Base-by-base conservation (phyloP, 2,113 vertebrate species). In the Entomyzon cyanotis region DNA sequence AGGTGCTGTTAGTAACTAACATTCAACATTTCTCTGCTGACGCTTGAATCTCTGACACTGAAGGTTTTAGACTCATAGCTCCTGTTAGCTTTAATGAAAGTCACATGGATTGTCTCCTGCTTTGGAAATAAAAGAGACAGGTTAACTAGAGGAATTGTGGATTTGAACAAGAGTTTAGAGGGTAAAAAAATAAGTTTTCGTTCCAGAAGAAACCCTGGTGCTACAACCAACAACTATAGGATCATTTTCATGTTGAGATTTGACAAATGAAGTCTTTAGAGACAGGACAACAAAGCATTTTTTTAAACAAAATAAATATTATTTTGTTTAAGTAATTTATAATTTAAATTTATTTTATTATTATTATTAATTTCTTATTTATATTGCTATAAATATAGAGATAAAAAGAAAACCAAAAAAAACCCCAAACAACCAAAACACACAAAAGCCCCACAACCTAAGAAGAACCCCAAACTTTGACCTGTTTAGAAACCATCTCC, bases 1-100 rank as follows among this genome's bases (percentile, higher is more conserved):
- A 95, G 96, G 95, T 96, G 91, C 87, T 95, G 85, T 96, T 95
- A 93, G 85, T 41, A 59, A 75, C 77, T 93, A 39, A 89, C 83
- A 11, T 80, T 96, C 94, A 93, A 8, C 75, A 63, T 93, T 55
- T 93, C 80, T 89, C 70, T 93, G 83, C 80, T 83, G 63, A 84
- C 56, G 85, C 41, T 68, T 35, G 76, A 91, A 79, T 81, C 74
- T 86, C 42, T 93, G 95, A 85, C 90, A 77, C 92, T 46, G 53
- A 65, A 49, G 59, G 64, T 65, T 94, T 95, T n/a, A 59, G 35
- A 68, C 69, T 35, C 67, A 4, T 18, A 24, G 23, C 7, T 90
- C 28, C 62, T 64, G 27, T 93, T 93, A 94, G 56, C 62, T 93
- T 84, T 82, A 84, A 81, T 89, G 53, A 87, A 74, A 84, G 52